Evolutionary conservation across 2,888 invertebrate genomes (phyloP).

Genomic region (Prosapia bicincta): DNA sequence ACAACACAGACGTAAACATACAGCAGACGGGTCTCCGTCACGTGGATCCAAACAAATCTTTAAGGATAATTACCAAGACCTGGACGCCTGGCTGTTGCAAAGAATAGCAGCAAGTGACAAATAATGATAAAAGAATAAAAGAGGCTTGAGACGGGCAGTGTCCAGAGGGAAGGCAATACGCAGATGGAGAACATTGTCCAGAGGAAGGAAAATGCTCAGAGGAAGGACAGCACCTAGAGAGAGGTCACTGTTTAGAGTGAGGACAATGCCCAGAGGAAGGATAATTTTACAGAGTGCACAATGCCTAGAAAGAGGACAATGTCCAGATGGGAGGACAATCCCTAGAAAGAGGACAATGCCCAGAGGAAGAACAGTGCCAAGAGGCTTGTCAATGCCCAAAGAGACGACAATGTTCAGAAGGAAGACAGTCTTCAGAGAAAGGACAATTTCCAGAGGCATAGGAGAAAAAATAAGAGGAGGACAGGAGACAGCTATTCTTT

Average conservation of each 20-base stretch:
- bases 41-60: too few relatives aligned
- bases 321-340: conserved; percentile 12
- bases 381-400: neutral
- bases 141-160: neutral
- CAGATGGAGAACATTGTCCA: conserved; percentile 14
- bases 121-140: neutral
- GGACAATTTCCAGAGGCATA: conserved; percentile 12
- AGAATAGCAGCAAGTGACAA: too few relatives aligned
- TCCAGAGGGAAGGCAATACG: conserved; percentile 14
- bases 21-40: too few relatives aligned
- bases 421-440: conserved; percentile 9
- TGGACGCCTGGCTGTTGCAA: too few relatives aligned
- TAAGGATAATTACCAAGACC: too few relatives aligned
- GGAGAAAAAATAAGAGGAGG: conserved; percentile 10
- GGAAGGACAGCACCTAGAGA: conserved; percentile 25
- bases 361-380: conserved; percentile 9
- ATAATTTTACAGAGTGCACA: too few relatives aligned
- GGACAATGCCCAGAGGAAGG: conserved; percentile 33
- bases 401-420: neutral
- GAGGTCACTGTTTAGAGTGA: conserved; percentile 30
- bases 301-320: conserved; percentile 26
- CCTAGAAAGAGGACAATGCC: neutral
- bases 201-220: conserved; percentile 15
- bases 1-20: too few relatives aligned
- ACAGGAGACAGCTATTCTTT: conserved; percentile 20